phyloP scores from a whole-genome alignment of 2,888 invertebrate species.

The Rotaria socialis region DNA sequence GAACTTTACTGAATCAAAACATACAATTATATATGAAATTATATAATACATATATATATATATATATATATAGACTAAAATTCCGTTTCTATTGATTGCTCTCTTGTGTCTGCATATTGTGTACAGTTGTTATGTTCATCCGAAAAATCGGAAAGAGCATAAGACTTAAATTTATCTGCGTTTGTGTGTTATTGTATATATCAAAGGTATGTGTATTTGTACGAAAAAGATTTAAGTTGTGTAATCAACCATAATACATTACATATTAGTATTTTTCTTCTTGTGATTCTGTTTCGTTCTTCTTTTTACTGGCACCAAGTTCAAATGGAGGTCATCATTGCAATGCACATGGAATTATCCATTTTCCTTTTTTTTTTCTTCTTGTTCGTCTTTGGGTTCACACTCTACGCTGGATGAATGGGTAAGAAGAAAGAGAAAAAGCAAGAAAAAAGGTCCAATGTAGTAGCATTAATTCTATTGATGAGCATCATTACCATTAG shows the following conservation, averaged over 20 bases:
- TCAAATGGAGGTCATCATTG: slow-evolving; percentile 22
- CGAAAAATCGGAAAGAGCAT: neutral
- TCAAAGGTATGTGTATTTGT: neutral
- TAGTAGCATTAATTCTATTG: neutral
- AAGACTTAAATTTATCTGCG: neutral
- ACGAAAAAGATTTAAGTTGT: neutral
- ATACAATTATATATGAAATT: no score
- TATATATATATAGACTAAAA: no score
- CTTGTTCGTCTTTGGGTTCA: neutral
- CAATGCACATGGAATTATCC: neutral
- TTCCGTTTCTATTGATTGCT: neutral
- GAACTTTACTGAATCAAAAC: neutral
- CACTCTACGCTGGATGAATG: neutral
- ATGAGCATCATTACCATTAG: neutral
- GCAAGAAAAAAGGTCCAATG: neutral
- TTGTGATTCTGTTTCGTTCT: neutral
- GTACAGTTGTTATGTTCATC: slow-evolving; percentile 19
- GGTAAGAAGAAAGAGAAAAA: neutral
- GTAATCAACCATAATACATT: neutral
- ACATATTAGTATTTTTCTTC: neutral
- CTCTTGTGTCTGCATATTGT: slow-evolving; percentile 15
- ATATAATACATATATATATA: no score
- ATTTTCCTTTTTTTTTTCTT: neutral
- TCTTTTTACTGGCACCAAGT: neutral
- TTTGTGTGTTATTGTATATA: neutral